These are phyloP conservation scores for Clarias gariepinus DNA, from an alignment of 2,113 vertebrate species.

Conservation along the genomic window DNA sequence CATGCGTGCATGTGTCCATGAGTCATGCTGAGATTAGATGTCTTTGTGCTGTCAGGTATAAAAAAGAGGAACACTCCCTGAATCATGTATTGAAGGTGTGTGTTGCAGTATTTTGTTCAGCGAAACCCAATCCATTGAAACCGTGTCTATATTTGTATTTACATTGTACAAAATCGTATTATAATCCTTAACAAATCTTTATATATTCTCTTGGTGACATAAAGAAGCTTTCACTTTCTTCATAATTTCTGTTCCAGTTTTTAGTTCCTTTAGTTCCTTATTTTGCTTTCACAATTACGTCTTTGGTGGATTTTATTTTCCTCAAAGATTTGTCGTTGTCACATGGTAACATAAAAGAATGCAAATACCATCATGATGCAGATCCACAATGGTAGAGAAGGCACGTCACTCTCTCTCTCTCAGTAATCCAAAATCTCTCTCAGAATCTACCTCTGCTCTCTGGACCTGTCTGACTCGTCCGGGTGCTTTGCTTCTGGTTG, in stretches of 20 bases:
- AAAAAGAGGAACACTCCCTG: background rate
- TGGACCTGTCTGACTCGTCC: too few species aligned
- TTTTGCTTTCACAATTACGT: background rate
- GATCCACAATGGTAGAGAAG: background rate
- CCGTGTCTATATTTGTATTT: background rate
- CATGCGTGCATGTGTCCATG: constrained; percentile 8
- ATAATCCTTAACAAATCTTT: too few species aligned
- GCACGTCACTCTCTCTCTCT: background rate
- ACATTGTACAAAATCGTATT: background rate
- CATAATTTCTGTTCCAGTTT: background rate
- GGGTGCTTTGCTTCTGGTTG: too few species aligned
- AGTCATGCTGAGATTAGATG: background rate
- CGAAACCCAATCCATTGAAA: background rate
- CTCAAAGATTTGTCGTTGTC: too few species aligned
- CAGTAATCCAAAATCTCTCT: too few species aligned
- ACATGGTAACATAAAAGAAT: background rate
- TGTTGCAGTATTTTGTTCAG: background rate
- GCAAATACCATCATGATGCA: background rate
- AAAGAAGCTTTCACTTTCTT: background rate
- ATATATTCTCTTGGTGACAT: background rate
- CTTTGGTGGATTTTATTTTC: background rate
- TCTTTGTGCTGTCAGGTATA: background rate
- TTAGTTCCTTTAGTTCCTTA: background rate
- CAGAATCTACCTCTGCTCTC: too few species aligned
- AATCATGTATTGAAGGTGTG: background rate